Evolutionary conservation across 2,113 vertebrate genomes (phyloP).

Genomic region (Trematomus loennbergii): DNA sequence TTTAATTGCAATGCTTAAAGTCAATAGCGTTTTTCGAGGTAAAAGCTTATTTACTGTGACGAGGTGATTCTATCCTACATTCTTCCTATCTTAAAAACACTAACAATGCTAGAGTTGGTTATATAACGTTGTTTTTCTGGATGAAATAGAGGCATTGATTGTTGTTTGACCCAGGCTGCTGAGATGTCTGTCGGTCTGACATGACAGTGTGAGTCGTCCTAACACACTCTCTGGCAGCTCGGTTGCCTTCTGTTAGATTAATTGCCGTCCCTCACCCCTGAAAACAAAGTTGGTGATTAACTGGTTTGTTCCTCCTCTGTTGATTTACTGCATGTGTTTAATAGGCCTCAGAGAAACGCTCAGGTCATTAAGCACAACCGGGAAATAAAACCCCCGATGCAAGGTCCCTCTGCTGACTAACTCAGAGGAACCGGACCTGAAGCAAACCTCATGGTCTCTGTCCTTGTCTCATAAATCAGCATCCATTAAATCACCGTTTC

Average conservation of each 20-base stretch:
- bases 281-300: constrained; percentile 69
- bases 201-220: constrained; percentile 42
- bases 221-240: constrained; percentile 51
- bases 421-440: constrained; percentile 17
- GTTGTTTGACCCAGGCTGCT: constrained; percentile 34
- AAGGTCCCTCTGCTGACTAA: constrained; percentile 49
- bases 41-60: constrained; percentile 25
- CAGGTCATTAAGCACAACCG: constrained; percentile 65
- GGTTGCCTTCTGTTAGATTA: constrained; percentile 58
- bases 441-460: constrained; percentile 40
- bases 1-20: constrained; percentile 50
- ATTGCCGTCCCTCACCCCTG: constrained; percentile 45
- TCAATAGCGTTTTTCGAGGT: constrained; percentile 3
- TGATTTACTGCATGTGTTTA: constrained; percentile 75
- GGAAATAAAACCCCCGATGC: constrained; percentile 55
- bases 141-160: constrained; percentile 48
- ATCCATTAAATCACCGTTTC: constrained; percentile 43
- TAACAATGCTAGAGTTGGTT: constrained; percentile 29
- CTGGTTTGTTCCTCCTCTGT: constrained; percentile 59
- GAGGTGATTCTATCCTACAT: constrained; percentile 35
- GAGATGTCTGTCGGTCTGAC: constrained; percentile 46
- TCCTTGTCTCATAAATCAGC: constrained; percentile 58
- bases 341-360: constrained; percentile 55
- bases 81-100: constrained; percentile 20
- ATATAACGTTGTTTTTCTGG: constrained; percentile 26